A percentile compares a stretch with the other conserved stretches of the same genome.
Conservation (phyloP, 92 coral and sea anemone genomes). For the Blastomussa wellsi region DNA sequence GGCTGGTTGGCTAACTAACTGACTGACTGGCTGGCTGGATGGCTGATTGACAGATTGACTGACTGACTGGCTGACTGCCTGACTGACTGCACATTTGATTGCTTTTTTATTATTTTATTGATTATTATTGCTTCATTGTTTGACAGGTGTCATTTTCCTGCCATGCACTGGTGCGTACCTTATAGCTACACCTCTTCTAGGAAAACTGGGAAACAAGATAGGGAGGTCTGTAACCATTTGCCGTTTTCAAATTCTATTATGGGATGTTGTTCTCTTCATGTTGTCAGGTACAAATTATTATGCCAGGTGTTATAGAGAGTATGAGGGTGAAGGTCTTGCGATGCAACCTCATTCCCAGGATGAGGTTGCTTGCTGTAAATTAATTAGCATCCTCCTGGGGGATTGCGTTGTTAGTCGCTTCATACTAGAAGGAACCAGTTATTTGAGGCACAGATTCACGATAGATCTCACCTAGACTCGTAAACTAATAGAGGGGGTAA, state of each 20-base stretch:
- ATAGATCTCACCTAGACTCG: not conserved
- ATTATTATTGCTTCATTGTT: not conserved
- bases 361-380: too few relatives aligned
- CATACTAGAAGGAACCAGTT: too few relatives aligned
- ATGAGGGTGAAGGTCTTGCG: not conserved
- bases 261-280: not conserved
- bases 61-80: not conserved
- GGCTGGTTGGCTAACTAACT: not conserved
- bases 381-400: not conserved
- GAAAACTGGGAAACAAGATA: conserved; percentile 42
- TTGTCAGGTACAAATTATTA: not conserved
- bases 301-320: too few relatives aligned
- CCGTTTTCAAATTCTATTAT: not conserved
- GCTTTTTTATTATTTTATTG: not conserved
- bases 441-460: not conserved
- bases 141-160: conserved; percentile 41
- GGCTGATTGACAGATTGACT: not conserved
- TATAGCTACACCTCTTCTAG: conserved; percentile 47
- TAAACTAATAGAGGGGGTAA: too few relatives aligned
- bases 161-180: conserved; percentile 48
- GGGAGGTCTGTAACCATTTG: conserved; percentile 31
- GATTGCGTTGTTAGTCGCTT: not conserved
- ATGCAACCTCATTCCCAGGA: not conserved
- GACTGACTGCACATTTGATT: not conserved
- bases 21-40: not conserved